These are phyloP conservation scores for Schizopygopsis pylzovi DNA, from an alignment of 2,797 vertebrate species.

Conservation along the genomic window DNA sequence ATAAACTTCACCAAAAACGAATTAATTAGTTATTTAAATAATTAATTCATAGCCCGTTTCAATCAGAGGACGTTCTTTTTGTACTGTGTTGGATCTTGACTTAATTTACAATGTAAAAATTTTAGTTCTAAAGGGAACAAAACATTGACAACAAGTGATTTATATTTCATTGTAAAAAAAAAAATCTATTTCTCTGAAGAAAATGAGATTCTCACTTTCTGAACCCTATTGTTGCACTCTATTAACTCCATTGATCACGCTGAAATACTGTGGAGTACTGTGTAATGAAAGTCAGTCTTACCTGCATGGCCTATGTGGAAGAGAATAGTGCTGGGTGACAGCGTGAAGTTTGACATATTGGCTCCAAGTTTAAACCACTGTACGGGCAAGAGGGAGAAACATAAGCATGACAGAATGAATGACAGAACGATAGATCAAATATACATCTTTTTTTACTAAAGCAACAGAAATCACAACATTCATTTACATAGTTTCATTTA, in stretches of 20 bases:
- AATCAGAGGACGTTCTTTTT: neutral
- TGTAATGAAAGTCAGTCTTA: slow-evolving; percentile 62
- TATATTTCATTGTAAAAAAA: neutral
- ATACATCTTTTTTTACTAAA: neutral
- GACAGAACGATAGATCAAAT: neutral
- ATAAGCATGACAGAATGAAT: slow-evolving; percentile 52
- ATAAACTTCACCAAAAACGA: neutral
- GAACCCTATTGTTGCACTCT: neutral
- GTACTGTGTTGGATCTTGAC: neutral
- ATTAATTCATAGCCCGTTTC: neutral
- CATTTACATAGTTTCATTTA: neutral
- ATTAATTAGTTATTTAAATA: neutral
- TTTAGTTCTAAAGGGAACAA: neutral
- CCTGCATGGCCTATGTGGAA: slow-evolving; percentile 97
- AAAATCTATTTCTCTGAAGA: neutral
- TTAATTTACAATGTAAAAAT: neutral
- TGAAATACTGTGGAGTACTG: neutral
- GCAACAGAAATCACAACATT: neutral
- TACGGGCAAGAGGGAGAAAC: slow-evolving; percentile 60
- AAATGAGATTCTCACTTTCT: neutral
- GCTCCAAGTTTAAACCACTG: slow-evolving; percentile 98
- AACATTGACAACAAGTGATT: neutral
- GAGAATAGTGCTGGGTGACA: slow-evolving; percentile 93
- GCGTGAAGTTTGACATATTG: slow-evolving; percentile 96
- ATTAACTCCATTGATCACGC: neutral